These are phyloP conservation scores for Hippocampus zosterae DNA, from an alignment of 2,113 vertebrate species.

Conservation along the genomic window DNA sequence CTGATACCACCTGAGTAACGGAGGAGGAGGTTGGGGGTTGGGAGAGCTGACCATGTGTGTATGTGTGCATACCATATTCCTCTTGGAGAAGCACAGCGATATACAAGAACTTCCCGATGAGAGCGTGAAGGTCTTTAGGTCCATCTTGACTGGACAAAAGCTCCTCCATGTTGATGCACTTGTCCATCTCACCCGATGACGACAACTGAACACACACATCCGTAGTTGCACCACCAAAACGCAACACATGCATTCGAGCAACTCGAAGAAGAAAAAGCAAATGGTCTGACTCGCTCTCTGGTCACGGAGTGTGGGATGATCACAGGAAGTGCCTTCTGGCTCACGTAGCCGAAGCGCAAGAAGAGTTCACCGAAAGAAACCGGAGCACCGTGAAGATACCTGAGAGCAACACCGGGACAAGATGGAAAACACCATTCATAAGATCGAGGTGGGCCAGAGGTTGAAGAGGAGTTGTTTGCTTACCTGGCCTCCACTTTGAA, in stretches of 20 bases:
- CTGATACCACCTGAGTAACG: conserved; percentile 78
- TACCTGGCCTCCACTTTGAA: conserved; percentile 67
- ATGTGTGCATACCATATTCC: conserved; percentile 33
- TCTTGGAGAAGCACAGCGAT: conserved; percentile 59
- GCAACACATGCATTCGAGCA: background rate
- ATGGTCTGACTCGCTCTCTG: conserved; percentile 39
- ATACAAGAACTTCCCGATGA: conserved; percentile 59
- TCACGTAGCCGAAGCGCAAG: conserved; percentile 62
- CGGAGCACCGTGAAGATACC: conserved; percentile 61
- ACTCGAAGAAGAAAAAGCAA: background rate
- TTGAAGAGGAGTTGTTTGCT: background rate
- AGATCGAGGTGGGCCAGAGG: too few relatives aligned
- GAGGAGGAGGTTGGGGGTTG: too few relatives aligned
- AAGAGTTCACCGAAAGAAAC: conserved; percentile 42
- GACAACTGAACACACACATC: conserved; percentile 46
- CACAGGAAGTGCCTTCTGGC: conserved; percentile 25
- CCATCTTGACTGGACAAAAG: conserved; percentile 37
- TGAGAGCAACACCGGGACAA: conserved; percentile 14
- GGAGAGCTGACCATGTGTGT: background rate
- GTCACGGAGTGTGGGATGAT: conserved; percentile 52
- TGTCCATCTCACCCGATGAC: conserved; percentile 20
- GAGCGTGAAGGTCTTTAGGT: conserved; percentile 34
- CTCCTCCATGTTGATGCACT: conserved; percentile 46
- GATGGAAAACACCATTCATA: background rate
- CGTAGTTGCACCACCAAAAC: background rate